Conservation (phyloP, 2,113 vertebrate species). For the Dermatemys mawii region DNA sequence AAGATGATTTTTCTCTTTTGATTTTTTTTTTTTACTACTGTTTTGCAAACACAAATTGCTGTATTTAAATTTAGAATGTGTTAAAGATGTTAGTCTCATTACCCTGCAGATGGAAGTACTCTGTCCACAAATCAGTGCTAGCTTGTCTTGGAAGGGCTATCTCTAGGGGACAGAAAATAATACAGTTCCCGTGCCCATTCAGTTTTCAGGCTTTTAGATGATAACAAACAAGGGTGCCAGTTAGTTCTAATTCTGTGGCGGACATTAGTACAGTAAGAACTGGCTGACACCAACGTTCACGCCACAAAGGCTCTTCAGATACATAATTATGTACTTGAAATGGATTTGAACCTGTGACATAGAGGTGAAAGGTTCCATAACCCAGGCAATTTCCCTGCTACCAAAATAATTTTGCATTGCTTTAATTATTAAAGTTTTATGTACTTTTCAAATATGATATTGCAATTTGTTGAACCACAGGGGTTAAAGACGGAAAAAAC, state of each 20-base stretch:
- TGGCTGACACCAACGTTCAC: neutral
- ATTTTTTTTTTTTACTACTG: neutral
- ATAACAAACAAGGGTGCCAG: neutral
- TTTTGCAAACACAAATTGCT: neutral
- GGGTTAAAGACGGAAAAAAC: neutral
- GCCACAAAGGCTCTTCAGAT: rapidly evolving
- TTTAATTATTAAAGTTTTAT: neutral
- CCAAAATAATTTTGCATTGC: neutral
- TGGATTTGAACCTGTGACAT: neutral
- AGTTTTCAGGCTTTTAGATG: neutral
- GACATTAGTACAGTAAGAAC: neutral
- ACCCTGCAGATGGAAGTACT: neutral
- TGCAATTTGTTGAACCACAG: neutral
- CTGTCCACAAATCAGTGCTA: neutral
- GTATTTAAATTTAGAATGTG: neutral
- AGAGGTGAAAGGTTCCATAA: neutral
- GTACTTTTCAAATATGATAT: neutral
- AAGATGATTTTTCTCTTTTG: neutral
- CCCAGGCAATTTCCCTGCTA: neutral
- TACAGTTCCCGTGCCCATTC: neutral
- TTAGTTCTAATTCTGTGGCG: neutral
- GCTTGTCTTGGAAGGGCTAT: neutral
- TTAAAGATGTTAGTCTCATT: neutral
- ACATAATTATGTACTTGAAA: neutral
- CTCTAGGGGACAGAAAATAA: neutral